Base-by-base conservation (phyloP, 2,797 vertebrate species). In the Darevskia nairensis region DNA sequence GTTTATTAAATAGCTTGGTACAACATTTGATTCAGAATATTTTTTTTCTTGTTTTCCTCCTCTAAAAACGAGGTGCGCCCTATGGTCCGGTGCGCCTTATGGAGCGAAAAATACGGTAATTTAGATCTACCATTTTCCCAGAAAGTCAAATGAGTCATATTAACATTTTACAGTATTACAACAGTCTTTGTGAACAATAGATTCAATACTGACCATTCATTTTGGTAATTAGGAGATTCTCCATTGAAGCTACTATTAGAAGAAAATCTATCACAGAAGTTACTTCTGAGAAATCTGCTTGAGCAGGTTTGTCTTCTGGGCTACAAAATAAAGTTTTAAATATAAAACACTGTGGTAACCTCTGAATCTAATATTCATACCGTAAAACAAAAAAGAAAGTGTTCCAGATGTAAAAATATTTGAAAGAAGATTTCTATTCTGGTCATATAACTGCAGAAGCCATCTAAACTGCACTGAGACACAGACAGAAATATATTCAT, bases 201-300 rank as follows among this genome's bases (percentile, higher is more conserved):
- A 13, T 85, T 92, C 86, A 93, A 64, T 91, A 97, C 97, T 96
- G 95, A 97, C 97, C 96, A 93, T 85, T 95, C 94, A 93, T 90
- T 92, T 92, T 93, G 96, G 90, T 86, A 91, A 86, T 86, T 94
- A 77, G 86, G 90, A 95, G 95, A 92, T 87, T 96, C 96, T 90
- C 92, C 96, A 92, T 80, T 93, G 88, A 94, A 92, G 88, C 90
- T 91, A 92, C 91, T 90, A 91, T 83, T 11, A 3, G 95, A 91
- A 7, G 88, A 91, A 94, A 96, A 93, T 0, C 75, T 85, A 91
- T 79, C 90, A 90, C 83, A 96, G 83, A 95, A 94, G 93, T 93
- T 88, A 90, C 93, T 94, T 94, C 94, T 95, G 89, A 95, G 92
- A 86, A 92, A 93, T 39, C 94, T 92, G 90, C 91, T 96, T 91